These are phyloP conservation scores for Leptodactylus fuscus DNA, from an alignment of 2,113 vertebrate species.

Conservation along the genomic window DNA sequence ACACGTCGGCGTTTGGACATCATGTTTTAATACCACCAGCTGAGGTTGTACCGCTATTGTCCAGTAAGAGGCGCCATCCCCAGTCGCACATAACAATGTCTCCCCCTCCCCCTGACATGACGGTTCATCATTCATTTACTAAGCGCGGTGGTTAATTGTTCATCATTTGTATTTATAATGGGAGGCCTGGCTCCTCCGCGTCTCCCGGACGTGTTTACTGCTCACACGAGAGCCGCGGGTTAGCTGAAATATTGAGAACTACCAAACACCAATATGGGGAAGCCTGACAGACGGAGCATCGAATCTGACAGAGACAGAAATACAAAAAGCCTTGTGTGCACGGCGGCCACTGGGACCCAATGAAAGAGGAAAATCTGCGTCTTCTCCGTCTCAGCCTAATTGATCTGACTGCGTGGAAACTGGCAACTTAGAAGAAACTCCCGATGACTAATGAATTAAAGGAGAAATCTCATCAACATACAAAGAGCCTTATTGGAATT, in stretches of 20 bases:
- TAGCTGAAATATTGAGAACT: neutral
- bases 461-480: conserved; percentile 56
- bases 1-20: too few species aligned
- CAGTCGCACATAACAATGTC: too few species aligned
- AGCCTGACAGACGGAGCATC: neutral
- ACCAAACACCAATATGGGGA: neutral
- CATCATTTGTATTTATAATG: conserved; percentile 1
- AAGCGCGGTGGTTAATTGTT: neutral
- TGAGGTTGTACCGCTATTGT: too few species aligned
- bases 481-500: conserved; percentile 57
- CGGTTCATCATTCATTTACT: conserved; percentile 26
- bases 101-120: neutral
- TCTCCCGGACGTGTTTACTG: too few species aligned
- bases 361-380: neutral
- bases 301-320: neutral
- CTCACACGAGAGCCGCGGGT: neutral
- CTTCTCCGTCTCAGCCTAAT: conserved; percentile 35
- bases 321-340: neutral
- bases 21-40: too few species aligned
- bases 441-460: conserved; percentile 59
- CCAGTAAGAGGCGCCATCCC: too few species aligned
- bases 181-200: neutral
- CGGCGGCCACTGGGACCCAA: conserved; percentile 5
- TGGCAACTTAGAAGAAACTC: conserved; percentile 25
- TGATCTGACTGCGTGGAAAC: conserved; percentile 43